phyloP scores from a whole-genome alignment of 2,113 vertebrate species.

The Limnothrissa miodon region DNA sequence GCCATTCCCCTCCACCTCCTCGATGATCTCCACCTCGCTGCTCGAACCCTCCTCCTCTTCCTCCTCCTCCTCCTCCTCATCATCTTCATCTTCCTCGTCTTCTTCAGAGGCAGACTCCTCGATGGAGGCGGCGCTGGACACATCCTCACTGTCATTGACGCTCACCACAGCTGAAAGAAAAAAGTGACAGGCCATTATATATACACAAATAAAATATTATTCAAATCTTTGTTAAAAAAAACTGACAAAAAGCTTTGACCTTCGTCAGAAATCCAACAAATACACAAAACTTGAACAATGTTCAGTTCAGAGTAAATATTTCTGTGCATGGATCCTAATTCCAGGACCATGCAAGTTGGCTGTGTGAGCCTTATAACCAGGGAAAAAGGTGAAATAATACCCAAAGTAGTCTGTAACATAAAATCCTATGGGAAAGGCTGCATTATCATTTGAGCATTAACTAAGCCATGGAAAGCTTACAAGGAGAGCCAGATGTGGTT shows the following conservation, averaged over 20 bases:
- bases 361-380: too few relatives aligned
- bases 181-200: not conserved
- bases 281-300: too few relatives aligned
- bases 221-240: too few relatives aligned
- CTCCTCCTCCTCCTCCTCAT: slow-evolving; percentile 52
- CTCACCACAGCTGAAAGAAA: slow-evolving; percentile 59
- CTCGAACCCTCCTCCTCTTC: slow-evolving; percentile 63
- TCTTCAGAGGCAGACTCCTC: slow-evolving; percentile 42
- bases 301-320: too few relatives aligned
- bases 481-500: slow-evolving; percentile 66
- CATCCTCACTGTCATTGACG: slow-evolving; percentile 71
- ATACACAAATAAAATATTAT: not conserved
- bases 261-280: too few relatives aligned
- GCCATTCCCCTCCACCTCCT: slow-evolving; percentile 69
- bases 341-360: too few relatives aligned
- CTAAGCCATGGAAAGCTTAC: slow-evolving; percentile 51
- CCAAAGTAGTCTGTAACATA: too few relatives aligned
- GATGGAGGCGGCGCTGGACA: slow-evolving; percentile 65
- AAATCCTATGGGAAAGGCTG: too few relatives aligned
- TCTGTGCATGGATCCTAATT: too few relatives aligned
- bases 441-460: not conserved
- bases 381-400: too few relatives aligned
- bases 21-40: slow-evolving; percentile 72
- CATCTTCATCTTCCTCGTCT: slow-evolving; percentile 51
- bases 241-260: too few relatives aligned